Percentiles rank a stretch among this genome's conserved stretches.
phyloP scores from a whole-genome alignment of 2,797 vertebrate genomes.

The Sylvia borin region DNA sequence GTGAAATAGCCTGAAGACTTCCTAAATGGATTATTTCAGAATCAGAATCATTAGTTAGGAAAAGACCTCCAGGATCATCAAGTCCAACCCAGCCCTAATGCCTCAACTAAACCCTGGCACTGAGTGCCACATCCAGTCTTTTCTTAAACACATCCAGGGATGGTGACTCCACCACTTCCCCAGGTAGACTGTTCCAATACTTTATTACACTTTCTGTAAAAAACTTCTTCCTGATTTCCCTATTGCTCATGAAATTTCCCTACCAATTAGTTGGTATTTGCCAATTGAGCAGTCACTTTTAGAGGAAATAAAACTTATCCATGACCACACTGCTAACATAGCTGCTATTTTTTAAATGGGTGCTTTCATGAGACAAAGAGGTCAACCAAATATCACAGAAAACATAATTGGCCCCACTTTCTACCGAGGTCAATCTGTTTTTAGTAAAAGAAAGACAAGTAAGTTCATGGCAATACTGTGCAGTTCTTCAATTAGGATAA shows the following conservation, averaged over 20 bases:
- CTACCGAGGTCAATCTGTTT: not conserved
- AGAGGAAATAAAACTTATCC: not conserved
- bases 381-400: not conserved
- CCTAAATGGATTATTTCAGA: not conserved
- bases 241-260: not conserved
- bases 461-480: not conserved
- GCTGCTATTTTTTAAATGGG: not conserved
- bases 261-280: not conserved
- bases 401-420: not conserved
- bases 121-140: too few species aligned
- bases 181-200: too few species aligned
- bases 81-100: too few species aligned
- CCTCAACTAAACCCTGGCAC: too few species aligned
- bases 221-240: not conserved
- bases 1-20: not conserved
- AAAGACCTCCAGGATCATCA: too few species aligned
- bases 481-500: not conserved
- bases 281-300: not conserved
- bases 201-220: too few species aligned
- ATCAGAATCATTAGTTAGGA: too few species aligned
- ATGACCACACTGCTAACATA: fast-evolving
- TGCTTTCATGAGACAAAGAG: not conserved
- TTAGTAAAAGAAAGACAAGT: not conserved
- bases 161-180: too few species aligned
- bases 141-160: too few species aligned